A percentile compares a stretch with the other conserved stretches of the same genome.
phyloP scores from a whole-genome alignment of 2,113 vertebrate genomes.

The Thalassoma bifasciatum region DNA sequence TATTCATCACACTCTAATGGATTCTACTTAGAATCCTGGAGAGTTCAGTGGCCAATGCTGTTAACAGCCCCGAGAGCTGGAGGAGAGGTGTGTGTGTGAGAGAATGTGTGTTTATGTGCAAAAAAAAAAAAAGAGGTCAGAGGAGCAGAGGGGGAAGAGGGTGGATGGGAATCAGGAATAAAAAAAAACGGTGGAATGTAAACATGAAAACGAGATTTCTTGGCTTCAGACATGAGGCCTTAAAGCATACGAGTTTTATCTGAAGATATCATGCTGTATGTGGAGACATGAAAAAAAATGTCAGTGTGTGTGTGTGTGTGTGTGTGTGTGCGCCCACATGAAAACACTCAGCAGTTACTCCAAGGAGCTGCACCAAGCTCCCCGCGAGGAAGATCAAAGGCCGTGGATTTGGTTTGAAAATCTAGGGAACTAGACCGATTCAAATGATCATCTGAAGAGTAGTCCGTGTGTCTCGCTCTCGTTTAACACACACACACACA shows the following conservation, averaged over 20 bases:
- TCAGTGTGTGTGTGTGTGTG: slow-evolving; percentile 9
- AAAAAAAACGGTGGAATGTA: background rate
- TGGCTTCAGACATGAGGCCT: background rate
- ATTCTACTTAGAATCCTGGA: slow-evolving; percentile 72
- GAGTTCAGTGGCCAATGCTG: slow-evolving; percentile 63
- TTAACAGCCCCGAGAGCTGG: slow-evolving; percentile 35
- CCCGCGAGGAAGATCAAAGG: slow-evolving; percentile 60
- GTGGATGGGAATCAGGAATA: background rate
- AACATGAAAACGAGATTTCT: no score
- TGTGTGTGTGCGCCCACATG: background rate
- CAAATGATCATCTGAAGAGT: slow-evolving; percentile 68
- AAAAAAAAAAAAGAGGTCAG: slow-evolving; percentile 43
- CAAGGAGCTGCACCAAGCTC: slow-evolving; percentile 20
- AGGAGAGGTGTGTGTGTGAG: slow-evolving; percentile 8
- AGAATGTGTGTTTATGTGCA: background rate
- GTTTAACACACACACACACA: slow-evolving; percentile 50
- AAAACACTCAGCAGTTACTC: slow-evolving; percentile 19
- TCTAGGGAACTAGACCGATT: slow-evolving; percentile 60
- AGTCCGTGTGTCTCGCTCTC: slow-evolving; percentile 41
- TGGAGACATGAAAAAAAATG: background rate
- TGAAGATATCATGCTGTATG: background rate
- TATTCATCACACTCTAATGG: slow-evolving; percentile 74
- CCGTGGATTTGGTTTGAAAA: slow-evolving; percentile 58
- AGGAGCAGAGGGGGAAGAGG: slow-evolving; percentile 3
- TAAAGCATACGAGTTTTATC: slow-evolving; percentile 8